These are phyloP conservation scores for Melanostoma mellinum DNA, from an alignment of 2,888 invertebrate species.

Conservation along the genomic window DNA sequence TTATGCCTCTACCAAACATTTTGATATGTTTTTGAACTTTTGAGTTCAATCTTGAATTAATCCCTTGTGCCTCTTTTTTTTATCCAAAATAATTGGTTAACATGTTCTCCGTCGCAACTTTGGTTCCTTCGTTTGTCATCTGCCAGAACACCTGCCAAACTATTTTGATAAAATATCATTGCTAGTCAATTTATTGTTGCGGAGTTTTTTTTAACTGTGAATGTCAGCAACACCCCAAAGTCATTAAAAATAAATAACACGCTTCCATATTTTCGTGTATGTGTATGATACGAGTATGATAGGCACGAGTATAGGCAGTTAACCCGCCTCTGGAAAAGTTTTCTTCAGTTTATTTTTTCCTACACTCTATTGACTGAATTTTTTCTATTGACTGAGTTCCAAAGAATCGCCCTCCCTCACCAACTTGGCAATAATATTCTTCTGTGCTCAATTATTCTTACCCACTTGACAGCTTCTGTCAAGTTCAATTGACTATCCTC, in stretches of 20 bases:
- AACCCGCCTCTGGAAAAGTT: background rate
- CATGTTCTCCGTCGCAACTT: too few relatives aligned
- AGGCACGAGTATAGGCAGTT: background rate
- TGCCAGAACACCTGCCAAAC: too few relatives aligned
- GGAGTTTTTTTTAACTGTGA: background rate
- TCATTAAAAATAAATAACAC: slow-evolving; percentile 1
- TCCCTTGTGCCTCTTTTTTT: too few relatives aligned
- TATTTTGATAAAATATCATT: too few relatives aligned
- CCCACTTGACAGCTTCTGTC: slow-evolving; percentile 72
- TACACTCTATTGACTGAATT: background rate
- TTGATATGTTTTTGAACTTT: too few relatives aligned
- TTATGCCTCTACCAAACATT: too few relatives aligned
- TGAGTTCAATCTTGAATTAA: too few relatives aligned
- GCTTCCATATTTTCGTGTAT: background rate
- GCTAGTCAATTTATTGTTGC: background rate
- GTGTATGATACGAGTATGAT: background rate
- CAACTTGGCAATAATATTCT: slow-evolving; percentile 17
- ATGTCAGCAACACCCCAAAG: background rate
- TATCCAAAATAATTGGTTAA: too few relatives aligned
- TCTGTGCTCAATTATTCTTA: slow-evolving; percentile 68
- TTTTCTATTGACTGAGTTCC: background rate
- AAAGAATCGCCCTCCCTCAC: slow-evolving; percentile 27
- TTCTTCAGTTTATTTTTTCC: too few relatives aligned
- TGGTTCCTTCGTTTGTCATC: too few relatives aligned
- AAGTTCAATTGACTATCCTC: slow-evolving; percentile 71